phyloP scores from a whole-genome alignment of 64 coral and sea anemone species.

The Porites australiensis region DNA sequence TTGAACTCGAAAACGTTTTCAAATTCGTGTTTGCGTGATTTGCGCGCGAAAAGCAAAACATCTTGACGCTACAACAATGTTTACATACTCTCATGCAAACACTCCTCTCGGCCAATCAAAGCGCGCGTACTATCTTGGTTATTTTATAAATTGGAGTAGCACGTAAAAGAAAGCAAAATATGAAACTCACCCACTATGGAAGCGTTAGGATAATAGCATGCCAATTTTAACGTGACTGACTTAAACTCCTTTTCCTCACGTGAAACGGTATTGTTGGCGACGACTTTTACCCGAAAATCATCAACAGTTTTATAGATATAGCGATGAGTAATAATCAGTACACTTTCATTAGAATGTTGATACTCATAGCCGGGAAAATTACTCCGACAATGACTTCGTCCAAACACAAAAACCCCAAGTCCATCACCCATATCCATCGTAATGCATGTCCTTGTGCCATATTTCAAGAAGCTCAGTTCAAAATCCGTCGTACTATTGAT shows the following conservation, averaged over 20 bases:
- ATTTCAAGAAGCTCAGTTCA: constrained; percentile 45
- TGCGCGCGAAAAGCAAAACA: no score
- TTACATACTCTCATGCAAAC: no score
- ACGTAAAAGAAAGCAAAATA: not conserved
- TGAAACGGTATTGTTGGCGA: constrained; percentile 73
- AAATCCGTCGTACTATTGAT: constrained; percentile 32
- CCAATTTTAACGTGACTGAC: constrained; percentile 9
- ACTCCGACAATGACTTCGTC: constrained; percentile 11
- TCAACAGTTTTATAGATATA: constrained; percentile 38
- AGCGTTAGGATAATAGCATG: constrained; percentile 64
- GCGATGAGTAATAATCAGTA: not conserved
- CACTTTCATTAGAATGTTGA: not conserved
- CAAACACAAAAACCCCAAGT: constrained; percentile 34
- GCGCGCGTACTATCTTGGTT: no score
- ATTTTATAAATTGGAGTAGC: no score
- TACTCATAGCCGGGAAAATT: no score
- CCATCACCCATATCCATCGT: constrained; percentile 62
- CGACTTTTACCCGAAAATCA: constrained; percentile 59
- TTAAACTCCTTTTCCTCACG: not conserved
- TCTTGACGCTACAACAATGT: no score
- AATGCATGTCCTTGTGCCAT: constrained; percentile 68
- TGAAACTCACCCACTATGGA: constrained; percentile 62
- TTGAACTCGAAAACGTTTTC: no score
- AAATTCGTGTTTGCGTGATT: no score
- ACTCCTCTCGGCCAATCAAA: no score